Evolutionary conservation across 1,140 invertebrate species (phyloP).

Genomic region (Radopholus similis): DNA sequence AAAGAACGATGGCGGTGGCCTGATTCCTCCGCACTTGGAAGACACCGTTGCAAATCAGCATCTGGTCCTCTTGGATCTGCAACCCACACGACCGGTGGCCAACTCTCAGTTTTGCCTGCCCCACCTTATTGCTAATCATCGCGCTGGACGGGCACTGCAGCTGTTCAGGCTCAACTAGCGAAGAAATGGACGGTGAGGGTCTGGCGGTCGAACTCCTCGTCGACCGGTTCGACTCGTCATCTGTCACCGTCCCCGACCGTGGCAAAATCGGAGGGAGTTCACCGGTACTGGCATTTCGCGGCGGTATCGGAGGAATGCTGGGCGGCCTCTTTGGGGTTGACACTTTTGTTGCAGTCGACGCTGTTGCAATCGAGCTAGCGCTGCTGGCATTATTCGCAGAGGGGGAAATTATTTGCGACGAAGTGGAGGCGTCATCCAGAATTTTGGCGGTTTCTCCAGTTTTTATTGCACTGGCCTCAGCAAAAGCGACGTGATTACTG

Average conservation of each 20-base stretch:
- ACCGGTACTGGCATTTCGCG: background rate
- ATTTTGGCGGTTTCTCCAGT: background rate
- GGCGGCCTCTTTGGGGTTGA: background rate
- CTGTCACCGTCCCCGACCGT: background rate
- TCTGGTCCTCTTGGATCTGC: constrained; percentile 28
- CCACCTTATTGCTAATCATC: background rate
- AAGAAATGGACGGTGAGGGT: background rate
- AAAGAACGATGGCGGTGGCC: constrained; percentile 88
- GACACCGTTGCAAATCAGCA: constrained; percentile 5
- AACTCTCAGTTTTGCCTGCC: constrained; percentile 4
- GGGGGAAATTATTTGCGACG: background rate
- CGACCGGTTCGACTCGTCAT: background rate
- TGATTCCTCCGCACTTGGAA: constrained; percentile 84
- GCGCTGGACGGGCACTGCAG: background rate
- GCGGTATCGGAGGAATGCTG: constrained; percentile 7
- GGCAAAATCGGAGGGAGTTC: constrained; percentile 6
- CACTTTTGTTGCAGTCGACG: background rate
- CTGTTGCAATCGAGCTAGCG: background rate
- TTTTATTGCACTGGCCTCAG: background rate
- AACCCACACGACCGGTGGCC: constrained; percentile 24
- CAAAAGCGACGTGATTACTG: background rate
- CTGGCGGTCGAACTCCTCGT: background rate
- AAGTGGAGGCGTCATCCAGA: background rate
- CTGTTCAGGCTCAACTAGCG: constrained; percentile 6
- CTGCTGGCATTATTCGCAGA: background rate